Percentiles rank a stretch among this genome's conserved stretches.
Evolutionary conservation across 2,113 vertebrate genomes (phyloP).

Genomic region (Dicaeum eximium): DNA sequence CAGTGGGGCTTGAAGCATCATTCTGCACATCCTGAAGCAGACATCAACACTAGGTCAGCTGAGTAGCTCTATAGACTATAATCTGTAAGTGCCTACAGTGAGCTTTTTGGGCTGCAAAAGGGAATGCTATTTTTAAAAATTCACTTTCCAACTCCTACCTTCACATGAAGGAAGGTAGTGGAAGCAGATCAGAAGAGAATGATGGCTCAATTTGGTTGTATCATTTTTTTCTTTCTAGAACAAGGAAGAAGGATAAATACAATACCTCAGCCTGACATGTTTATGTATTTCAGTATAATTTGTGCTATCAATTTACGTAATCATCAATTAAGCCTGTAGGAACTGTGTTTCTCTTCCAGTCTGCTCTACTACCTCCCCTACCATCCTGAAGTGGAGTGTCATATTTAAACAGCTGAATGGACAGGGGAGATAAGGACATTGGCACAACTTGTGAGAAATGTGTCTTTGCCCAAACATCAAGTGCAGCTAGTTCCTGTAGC

Average conservation of each 20-base stretch:
- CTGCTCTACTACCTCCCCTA: not conserved
- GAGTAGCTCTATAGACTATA: not conserved
- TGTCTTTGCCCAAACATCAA: not conserved
- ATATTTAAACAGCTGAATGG: not conserved
- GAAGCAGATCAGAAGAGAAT: not conserved
- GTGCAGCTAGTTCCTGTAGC: not conserved
- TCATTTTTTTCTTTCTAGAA: not conserved
- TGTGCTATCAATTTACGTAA: not conserved
- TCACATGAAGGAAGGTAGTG: not conserved
- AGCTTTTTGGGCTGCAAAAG: not conserved
- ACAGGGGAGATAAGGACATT: not conserved
- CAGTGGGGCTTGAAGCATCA: not conserved
- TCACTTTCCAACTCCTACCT: not conserved
- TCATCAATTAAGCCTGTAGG: not conserved
- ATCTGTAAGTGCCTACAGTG: not conserved
- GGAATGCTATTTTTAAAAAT: not conserved
- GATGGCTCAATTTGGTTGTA: not conserved
- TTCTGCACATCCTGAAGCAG: not conserved
- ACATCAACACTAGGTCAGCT: not conserved
- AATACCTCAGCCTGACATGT: not conserved
- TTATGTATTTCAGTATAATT: not conserved
- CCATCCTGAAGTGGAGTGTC: not conserved
- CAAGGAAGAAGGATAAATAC: not conserved
- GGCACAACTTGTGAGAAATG: not conserved
- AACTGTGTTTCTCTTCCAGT: not conserved